Evolutionary conservation across 2,888 invertebrate species (phyloP).

Genomic region (Drosophila bunnanda): DNA sequence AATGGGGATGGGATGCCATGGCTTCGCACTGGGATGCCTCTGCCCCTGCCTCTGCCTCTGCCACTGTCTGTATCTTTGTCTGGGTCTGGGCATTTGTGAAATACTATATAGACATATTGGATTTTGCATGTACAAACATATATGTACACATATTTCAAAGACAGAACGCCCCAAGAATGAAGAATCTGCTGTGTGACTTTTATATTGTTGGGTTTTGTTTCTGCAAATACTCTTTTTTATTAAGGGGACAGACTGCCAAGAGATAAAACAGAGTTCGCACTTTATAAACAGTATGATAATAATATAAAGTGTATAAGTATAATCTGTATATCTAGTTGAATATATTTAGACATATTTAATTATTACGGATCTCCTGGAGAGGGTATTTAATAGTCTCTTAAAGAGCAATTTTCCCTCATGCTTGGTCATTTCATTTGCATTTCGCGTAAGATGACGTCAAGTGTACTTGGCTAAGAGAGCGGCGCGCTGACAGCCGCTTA

Average conservation of each 20-base stretch:
- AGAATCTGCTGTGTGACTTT: constrained; percentile 36
- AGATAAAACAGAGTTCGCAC: too few species aligned
- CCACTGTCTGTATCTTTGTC: constrained; percentile 31
- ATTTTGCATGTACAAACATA: constrained; percentile 60
- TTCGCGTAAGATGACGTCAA: constrained; percentile 80
- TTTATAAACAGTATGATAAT: neutral
- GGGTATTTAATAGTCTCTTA: neutral
- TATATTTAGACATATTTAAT: too few species aligned
- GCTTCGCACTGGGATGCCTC: constrained; percentile 12
- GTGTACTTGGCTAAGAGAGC: constrained; percentile 49
- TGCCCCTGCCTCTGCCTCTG: neutral
- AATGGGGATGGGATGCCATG: constrained; percentile 26
- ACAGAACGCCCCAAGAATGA: constrained; percentile 43
- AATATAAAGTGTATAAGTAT: too few species aligned
- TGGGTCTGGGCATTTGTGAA: constrained; percentile 65
- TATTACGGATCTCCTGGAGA: neutral
- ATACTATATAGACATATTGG: constrained; percentile 79
- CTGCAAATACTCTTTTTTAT: constrained; percentile 4
- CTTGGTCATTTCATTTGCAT: constrained; percentile 67
- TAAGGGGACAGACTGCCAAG: neutral
- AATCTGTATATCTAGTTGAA: too few species aligned
- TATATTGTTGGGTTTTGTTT: neutral
- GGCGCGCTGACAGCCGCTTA: constrained; percentile 81
- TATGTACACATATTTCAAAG: constrained; percentile 30
- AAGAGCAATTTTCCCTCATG: neutral